Percentiles rank a stretch among this genome's conserved stretches.
Conservation (phyloP, 1,140 invertebrate genomes). For the Caenorhabditis briggsae region DNA sequence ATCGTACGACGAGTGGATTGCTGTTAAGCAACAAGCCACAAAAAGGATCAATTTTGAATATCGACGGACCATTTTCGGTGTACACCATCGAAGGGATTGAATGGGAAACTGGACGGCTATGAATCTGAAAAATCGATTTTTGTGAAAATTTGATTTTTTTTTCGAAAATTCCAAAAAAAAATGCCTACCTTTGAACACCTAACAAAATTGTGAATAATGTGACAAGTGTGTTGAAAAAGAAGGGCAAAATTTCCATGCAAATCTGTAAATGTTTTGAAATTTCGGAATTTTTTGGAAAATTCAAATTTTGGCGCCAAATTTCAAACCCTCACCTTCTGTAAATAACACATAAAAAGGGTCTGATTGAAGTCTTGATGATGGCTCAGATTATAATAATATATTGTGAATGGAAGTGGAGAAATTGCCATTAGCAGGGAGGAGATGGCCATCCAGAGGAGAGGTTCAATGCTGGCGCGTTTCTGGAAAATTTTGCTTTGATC, state of each 20-base stretch:
- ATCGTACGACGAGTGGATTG: conserved; percentile 61
- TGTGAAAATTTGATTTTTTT: conserved; percentile 11
- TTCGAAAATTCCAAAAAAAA: conserved; percentile 15
- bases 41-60: conserved; percentile 40
- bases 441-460: conserved; percentile 66
- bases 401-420: conserved; percentile 65
- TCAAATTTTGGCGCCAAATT: too few species aligned
- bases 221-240: conserved; percentile 68
- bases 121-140: conserved; percentile 58
- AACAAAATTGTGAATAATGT: conserved; percentile 66
- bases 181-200: conserved; percentile 61
- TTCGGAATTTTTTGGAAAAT: conserved; percentile 1
- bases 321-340: conserved; percentile 55
- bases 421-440: conserved; percentile 65
- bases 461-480: conserved; percentile 66
- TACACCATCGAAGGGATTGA: conserved; percentile 62
- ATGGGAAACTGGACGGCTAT: conserved; percentile 66
- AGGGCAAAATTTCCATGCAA: conserved; percentile 66
- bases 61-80: conserved; percentile 60
- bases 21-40: conserved; percentile 21
- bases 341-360: conserved; percentile 59
- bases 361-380: conserved; percentile 63
- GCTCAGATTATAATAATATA: conserved; percentile 65
- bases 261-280: conserved; percentile 54
- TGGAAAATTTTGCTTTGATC: conserved; percentile 22